A percentile compares a stretch with the other conserved stretches of the same genome.
phyloP scores from a whole-genome alignment of 2,797 vertebrate species.

The Amblyopsis hoosieri region DNA sequence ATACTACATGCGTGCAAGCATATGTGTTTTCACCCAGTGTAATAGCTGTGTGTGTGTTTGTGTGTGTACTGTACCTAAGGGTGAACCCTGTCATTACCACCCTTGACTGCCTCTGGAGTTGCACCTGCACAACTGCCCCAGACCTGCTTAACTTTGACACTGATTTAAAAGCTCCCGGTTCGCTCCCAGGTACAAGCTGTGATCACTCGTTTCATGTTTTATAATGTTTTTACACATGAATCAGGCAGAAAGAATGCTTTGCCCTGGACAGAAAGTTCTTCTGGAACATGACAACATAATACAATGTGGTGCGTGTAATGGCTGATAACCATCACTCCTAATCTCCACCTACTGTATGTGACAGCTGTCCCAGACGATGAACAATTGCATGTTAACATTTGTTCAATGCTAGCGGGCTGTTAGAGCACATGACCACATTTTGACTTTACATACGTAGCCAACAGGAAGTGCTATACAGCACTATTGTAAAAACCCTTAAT shows the following conservation, averaged over 20 bases:
- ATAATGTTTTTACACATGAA: conserved; percentile 64
- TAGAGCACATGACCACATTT: conserved; percentile 18
- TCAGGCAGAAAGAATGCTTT: conserved; percentile 64
- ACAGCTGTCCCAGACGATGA: conserved; percentile 32
- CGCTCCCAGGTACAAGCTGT: conserved; percentile 15
- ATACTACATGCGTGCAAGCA: not conserved
- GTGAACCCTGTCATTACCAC: conserved; percentile 69
- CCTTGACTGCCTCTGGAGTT: conserved; percentile 57
- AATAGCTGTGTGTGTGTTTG: not conserved
- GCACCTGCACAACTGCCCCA: conserved; percentile 76
- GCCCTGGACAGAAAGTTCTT: conserved; percentile 42
- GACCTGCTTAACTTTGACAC: conserved; percentile 33
- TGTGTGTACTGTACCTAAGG: conserved; percentile 37
- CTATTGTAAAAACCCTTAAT: no score
- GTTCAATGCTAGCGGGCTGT: conserved; percentile 29
- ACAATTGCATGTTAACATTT: conserved; percentile 34
- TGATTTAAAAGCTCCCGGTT: conserved; percentile 49
- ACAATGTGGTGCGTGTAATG: conserved; percentile 18
- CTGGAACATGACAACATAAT: conserved; percentile 57
- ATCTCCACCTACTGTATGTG: conserved; percentile 30
- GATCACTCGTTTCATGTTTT: conserved; percentile 48
- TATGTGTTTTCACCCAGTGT: not conserved
- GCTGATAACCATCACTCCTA: conserved; percentile 38
- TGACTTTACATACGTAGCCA: not conserved
- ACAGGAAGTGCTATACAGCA: not conserved